Evolutionary conservation across 2,797 vertebrate genomes (phyloP).

Genomic region (Aratinga solstitialis): DNA sequence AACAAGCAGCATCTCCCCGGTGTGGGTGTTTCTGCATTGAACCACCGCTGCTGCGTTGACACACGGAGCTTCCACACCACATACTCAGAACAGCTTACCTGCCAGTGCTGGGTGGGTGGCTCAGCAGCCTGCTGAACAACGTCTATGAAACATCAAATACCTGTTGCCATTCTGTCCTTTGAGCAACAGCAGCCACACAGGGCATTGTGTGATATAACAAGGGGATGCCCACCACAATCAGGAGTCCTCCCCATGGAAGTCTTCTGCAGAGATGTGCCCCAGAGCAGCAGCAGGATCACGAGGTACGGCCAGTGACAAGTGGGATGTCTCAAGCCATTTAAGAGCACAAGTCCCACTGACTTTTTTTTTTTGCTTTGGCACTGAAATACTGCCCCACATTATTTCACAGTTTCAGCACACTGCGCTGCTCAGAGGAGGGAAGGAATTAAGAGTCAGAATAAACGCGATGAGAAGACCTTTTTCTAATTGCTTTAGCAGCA

Average conservation of each 20-base stretch:
- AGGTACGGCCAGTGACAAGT: fast-evolving
- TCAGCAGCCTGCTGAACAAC: neutral
- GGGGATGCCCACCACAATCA: fast-evolving
- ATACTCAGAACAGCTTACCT: no score
- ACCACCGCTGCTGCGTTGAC: fast-evolving
- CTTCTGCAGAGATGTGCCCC: fast-evolving
- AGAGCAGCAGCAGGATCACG: fast-evolving
- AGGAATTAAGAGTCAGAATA: neutral
- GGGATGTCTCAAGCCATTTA: neutral
- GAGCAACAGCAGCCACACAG: neutral
- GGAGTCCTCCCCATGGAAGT: neutral
- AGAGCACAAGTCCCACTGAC: neutral
- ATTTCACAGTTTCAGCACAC: neutral
- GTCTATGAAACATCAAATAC: neutral
- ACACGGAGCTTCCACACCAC: fast-evolving
- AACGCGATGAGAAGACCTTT: neutral
- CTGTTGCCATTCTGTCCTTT: neutral
- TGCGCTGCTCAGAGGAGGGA: neutral
- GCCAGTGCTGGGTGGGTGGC: fast-evolving
- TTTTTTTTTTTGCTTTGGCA: neutral
- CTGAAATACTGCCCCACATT: neutral
- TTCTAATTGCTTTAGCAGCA: neutral
- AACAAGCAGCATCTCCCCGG: neutral
- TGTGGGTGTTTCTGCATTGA: fast-evolving
- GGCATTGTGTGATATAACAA: fast-evolving